phyloP scores from a whole-genome alignment of 2,888 invertebrate genomes.

The Tanypteryx hageni region DNA sequence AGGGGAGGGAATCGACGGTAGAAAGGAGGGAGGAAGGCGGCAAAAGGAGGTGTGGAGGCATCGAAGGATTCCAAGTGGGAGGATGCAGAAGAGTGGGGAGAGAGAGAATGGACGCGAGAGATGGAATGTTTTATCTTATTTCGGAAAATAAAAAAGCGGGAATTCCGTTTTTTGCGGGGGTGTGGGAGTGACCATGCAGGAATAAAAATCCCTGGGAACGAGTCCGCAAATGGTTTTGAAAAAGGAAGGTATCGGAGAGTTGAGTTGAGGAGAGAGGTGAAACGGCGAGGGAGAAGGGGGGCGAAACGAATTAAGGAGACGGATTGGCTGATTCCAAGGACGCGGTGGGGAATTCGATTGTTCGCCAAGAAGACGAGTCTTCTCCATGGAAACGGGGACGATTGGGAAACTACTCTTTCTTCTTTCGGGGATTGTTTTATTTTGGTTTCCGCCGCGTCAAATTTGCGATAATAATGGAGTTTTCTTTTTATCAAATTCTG shows the following conservation, averaged over 20 bases:
- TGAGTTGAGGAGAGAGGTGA: background rate
- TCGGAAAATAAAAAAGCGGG: background rate
- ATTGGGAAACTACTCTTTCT: conserved; percentile 13
- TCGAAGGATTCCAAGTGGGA: background rate
- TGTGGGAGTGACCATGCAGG: background rate
- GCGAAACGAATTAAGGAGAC: conserved; percentile 21
- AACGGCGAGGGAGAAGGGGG: background rate
- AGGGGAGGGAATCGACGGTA: background rate
- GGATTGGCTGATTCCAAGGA: conserved; percentile 51
- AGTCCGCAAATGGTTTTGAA: conserved; percentile 16
- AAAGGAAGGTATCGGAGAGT: background rate
- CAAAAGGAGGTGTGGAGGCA: background rate
- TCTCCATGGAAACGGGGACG: conserved; percentile 33
- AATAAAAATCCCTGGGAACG: conserved; percentile 1
- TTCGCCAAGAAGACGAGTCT: conserved; percentile 14
- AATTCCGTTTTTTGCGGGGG: background rate
- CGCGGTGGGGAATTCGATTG: conserved; percentile 43
- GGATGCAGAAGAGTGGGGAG: background rate
- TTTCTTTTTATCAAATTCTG: too few relatives aligned
- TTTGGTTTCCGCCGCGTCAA: background rate
- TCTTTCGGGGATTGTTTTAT: background rate
- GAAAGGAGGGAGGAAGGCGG: background rate
- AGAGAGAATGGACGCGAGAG: background rate
- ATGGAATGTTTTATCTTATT: background rate
- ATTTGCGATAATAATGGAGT: background rate